Evolutionary conservation across 2,888 invertebrate species (phyloP), one percentile per base, ranked within the genome.

Genomic region (Pomacea canaliculata): DNA sequence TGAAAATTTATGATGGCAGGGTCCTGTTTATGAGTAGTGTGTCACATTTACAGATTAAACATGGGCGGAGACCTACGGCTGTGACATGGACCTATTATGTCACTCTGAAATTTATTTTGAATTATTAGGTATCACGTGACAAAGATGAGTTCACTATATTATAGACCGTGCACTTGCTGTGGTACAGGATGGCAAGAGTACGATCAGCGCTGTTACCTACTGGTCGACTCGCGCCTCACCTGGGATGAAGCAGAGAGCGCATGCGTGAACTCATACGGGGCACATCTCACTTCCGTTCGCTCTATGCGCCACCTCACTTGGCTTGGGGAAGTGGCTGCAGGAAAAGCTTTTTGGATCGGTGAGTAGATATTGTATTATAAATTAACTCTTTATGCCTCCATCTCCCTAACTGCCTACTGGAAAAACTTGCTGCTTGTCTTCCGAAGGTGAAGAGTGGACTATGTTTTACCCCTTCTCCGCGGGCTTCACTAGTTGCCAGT

Each of bases 311-410:
- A 89, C 77, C 83, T 86, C 37, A 75, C 80, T 9, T 89, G 86
- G 87, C 81, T 90, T 27, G 78, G 83, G 16, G 83, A 87, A 19
- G 79, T 87, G 46, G 82, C 85, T 46, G 83, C 83, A 19, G 83
- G 83, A 75, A 86, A 86, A 27, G 82, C 87, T 1, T 89, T 88
- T 81, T 90, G 90, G 90, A 89, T 89, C 60, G 90, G 90, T 90
- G 73, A 79, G 83, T 73, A 65, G 51, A 4, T 13, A 16, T 56
- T 56, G 16, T 56, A 10, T 56, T 56, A 56, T 10, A 51, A 51
- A 51, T 37, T 73, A 7, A 23, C n/a, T 75, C 9, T 7, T 23
- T 23, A 23, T 23, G 23, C 23, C 23, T 74, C 7, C 37, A 37
- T 37, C 37, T 37, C 37, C 37, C 37, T 37, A 37, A 37, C 37